Evolutionary conservation across 2,797 vertebrate genomes (phyloP), one percentile per base, ranked within the genome.

Genomic region (Spinibarbus caldwelli): DNA sequence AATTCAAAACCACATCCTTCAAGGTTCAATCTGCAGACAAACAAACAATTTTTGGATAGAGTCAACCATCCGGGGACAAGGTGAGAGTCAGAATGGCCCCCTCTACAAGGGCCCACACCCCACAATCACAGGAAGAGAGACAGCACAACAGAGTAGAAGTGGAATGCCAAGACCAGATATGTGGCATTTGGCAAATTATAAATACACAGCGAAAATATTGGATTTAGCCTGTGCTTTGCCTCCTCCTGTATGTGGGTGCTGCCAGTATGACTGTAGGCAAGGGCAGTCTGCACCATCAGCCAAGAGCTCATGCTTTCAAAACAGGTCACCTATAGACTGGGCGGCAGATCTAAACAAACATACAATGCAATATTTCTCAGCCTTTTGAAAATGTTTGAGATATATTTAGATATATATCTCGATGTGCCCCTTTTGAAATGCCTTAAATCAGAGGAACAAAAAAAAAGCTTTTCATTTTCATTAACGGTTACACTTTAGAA

Each of bases 11-110:
- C 68, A 97, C 96, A 97, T 98, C 97, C 97, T 98, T 98, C 97
- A 98, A 96, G 95, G 96, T 96, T 95, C 94, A 96, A 94, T 96
- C 95, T 97, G 96, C 96, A 96, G 95, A 96, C 93, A 96, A 91
- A 93, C 93, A 92, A 95, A 93, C 94, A 93, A 90, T 86, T 73
- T 91, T 94, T 91, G 94, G 85, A 94, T 83, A 34, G 84, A 95
- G 96, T 93, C 96, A 97, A 98, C 96, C 95, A 96, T 97, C 97
- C 91, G 96, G 97, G 97, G 97, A 98, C 97, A 94, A 93, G 89
- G 93, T 95, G 91, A 94, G 96, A 96, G 95, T 93, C 95, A 93
- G 95, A 94, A 95, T 93, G 93, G 92, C 95, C 95, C 95, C 94
- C 96, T 92, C 93, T 91, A 47, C 90, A 86, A 89, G 83, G 84